Base-by-base conservation (phyloP, 2,113 vertebrate genomes). In the Rana temporaria region DNA sequence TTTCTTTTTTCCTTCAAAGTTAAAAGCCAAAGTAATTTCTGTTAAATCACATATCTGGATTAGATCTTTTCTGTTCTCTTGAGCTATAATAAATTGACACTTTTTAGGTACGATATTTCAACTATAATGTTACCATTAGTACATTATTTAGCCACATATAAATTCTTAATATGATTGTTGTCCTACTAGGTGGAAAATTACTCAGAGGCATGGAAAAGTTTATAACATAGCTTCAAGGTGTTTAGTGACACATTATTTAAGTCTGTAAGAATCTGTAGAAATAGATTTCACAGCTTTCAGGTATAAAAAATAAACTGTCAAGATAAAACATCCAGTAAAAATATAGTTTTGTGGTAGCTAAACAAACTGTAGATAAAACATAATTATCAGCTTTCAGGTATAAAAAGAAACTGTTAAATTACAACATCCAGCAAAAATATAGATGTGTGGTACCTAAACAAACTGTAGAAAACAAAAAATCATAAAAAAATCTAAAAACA, bases 181-280 rank as follows among this genome's bases (percentile, higher is more conserved):
- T 79, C 63, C 32, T 60, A 38, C 18, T 26, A 80, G 34, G n/a
- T 19, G 62, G 18, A 26, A 42, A 38, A 70, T 30, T 26, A 78
- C 38, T 64, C 34, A 55, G 52, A 32, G 63, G n/a, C 52, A 67
- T 20, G 24, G 26, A 22, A 22, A 55, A 66, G 26, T 52, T 85
- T 17, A 20, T 70, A 76, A 53, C 62, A 34, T 75, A 70, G 22
- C 20, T 80, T 83, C 18, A 32, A 86, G 34, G 24, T 84, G 64
- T 88, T n/a, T 60, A 87, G 82, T 71, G 6, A 64, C 73, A 81
- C 0, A 0, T 55, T 75, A 84, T 86, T 90, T 87, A 87, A 5
- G 24, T 0, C 18, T 69, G 4, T 32, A 84, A 72, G 78, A 11
- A 22, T 69, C 42, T 82, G 3, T 53, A 65, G 18, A 84, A 88